phyloP scores from a whole-genome alignment of 2,888 invertebrate species.

The Clusia tigrina region DNA sequence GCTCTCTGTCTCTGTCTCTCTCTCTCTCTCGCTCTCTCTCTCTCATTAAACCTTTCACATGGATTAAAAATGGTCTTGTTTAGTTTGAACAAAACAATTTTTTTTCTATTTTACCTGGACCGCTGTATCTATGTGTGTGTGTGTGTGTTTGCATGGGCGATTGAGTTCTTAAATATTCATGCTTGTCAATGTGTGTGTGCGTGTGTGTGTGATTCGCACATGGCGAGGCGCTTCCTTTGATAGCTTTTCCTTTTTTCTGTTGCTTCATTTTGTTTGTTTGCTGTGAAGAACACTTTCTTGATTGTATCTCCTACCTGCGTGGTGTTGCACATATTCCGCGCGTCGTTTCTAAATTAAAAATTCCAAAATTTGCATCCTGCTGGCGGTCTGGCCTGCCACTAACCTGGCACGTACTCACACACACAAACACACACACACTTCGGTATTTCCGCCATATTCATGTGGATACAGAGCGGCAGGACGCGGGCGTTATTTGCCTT shows the following conservation, averaged over 20 bases:
- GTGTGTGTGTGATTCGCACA: not conserved
- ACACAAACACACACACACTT: too few relatives aligned
- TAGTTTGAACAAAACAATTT: not conserved
- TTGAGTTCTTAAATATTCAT: too few relatives aligned
- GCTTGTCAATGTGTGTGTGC: too few relatives aligned
- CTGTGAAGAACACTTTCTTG: slow-evolving; percentile 8
- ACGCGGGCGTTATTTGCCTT: not conserved
- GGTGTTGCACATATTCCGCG: not conserved
- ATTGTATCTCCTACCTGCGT: slow-evolving; percentile 10
- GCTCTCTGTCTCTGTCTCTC: too few relatives aligned
- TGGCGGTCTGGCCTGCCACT: too few relatives aligned
- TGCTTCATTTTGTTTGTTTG: not conserved
- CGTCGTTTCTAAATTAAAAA: not conserved
- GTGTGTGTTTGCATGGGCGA: not conserved
- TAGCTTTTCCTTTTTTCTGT: not conserved
- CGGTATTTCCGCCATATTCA: too few relatives aligned
- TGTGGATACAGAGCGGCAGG: too few relatives aligned
- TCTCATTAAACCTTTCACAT: not conserved
- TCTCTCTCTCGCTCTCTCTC: too few relatives aligned
- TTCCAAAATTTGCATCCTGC: slow-evolving; percentile 1
- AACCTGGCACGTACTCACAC: too few relatives aligned
- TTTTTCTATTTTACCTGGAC: not conserved
- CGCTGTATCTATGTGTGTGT: not conserved
- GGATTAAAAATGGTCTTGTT: not conserved
- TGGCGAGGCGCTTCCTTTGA: slow-evolving; percentile 5